Evolutionary conservation across 2,797 vertebrate genomes (phyloP), one percentile per base, ranked within the genome.

Genomic region (Peromyscus melanophrys): DNA sequence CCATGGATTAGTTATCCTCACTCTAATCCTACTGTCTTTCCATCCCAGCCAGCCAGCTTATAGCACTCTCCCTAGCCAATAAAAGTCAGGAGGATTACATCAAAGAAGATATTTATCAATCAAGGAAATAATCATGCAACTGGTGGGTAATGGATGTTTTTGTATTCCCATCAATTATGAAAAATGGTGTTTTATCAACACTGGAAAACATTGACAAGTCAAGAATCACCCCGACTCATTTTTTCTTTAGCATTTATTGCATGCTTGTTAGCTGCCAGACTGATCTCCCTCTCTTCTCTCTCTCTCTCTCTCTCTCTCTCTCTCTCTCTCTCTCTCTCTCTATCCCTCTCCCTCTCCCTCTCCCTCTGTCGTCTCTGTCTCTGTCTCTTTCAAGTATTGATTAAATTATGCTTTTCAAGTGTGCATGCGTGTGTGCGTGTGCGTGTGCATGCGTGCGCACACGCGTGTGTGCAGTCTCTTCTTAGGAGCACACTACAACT

Each of bases 171-270:
- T 84, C 25, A 67, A 5, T 55, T 91, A 55, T 91, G 14, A 88
- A 94, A 49, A 96, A 61, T 77, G 37, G 6, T 52, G 63, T 83
- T 71, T 90, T 71, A 65, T 63, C 75, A 77, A 93, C 49, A 17
- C 77, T 65, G 37, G 76, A 25, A 83, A 94, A 87, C n/a, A 27
- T 19, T 49, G 76, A 34, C 29, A 95, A 89, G 75, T 1, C 37
- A 75, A 96, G 29, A 86, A 34, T 83, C 71, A 61, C 71, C 75
- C 61, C 46, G 25, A 52, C 46, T 78, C 78, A 63, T 57, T 89
- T 83, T 75, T 86, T 95, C 43, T 11, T 8, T 23, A 59, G 13
- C 2, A 29, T 77, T 40, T 63, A 85, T 25, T 83, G 11, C 25
- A 19, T 59, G 76, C 4, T 84, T 52, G 25, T 77, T 52, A 83